phyloP scores from a whole-genome alignment of 2,113 vertebrate genomes.

The Xenopus laevis region DNA sequence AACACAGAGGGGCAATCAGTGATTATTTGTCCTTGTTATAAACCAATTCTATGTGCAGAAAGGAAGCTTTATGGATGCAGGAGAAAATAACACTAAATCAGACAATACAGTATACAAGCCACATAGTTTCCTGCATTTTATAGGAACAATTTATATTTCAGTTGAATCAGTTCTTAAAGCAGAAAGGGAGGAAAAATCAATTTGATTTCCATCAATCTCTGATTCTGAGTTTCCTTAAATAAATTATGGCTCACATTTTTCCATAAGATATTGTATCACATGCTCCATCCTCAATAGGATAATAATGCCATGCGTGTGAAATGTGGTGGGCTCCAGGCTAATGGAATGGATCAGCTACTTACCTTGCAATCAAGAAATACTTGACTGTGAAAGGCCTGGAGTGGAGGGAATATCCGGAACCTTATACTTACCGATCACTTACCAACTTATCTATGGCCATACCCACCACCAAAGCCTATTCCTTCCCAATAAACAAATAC shows the following conservation, averaged over 20 bases:
- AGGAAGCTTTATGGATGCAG: slow-evolving; percentile 12
- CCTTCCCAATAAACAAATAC: too few relatives aligned
- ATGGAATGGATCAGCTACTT: slow-evolving; percentile 37
- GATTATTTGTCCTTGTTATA: slow-evolving; percentile 38
- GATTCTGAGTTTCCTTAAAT: slow-evolving; percentile 34
- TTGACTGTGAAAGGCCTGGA: too few relatives aligned
- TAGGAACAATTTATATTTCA: slow-evolving; percentile 33
- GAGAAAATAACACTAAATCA: slow-evolving; percentile 23
- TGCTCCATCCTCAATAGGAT: slow-evolving; percentile 26
- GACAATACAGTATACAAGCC: slow-evolving; percentile 20
- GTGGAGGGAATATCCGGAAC: too few relatives aligned
- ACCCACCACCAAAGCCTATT: too few relatives aligned
- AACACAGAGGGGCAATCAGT: slow-evolving; percentile 31
- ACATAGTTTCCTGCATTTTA: slow-evolving; percentile 25
- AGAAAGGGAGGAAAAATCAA: slow-evolving; percentile 41
- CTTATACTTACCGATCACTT: too few relatives aligned
- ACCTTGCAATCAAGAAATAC: slow-evolving; percentile 20
- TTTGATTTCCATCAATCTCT: slow-evolving; percentile 29
- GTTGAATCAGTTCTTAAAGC: slow-evolving; percentile 41
- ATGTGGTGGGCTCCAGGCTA: slow-evolving; percentile 11
- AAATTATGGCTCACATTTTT: slow-evolving; percentile 28
- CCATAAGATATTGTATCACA: slow-evolving; percentile 19
- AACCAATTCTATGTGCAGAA: slow-evolving; percentile 25
- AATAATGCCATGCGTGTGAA: slow-evolving; percentile 23
- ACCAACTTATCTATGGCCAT: too few relatives aligned